Conservation (phyloP, 2,797 vertebrate species). For the Sebastes trivittatus region DNA sequence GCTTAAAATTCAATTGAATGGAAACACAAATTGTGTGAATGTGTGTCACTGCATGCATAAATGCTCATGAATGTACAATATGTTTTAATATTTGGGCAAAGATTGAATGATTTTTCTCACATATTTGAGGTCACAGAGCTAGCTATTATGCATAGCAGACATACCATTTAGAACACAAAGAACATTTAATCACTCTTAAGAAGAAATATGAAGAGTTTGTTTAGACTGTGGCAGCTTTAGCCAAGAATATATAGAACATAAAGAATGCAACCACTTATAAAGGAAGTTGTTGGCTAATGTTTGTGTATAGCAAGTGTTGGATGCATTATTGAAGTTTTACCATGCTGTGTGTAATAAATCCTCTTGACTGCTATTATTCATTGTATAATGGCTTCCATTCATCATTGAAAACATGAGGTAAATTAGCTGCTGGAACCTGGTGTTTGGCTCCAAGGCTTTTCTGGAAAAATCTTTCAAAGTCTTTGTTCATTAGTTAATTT, state of each 20-base stretch:
- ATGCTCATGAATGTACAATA: background rate
- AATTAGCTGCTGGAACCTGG: slow-evolving; percentile 68
- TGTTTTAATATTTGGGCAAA: slow-evolving; percentile 7
- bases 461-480: slow-evolving; percentile 54
- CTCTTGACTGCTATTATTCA: slow-evolving; percentile 74
- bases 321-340: slow-evolving; percentile 67
- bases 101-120: background rate
- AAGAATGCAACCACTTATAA: slow-evolving; percentile 25
- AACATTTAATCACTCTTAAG: slow-evolving; percentile 13
- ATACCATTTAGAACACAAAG: background rate
- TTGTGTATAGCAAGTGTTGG: slow-evolving; percentile 40
- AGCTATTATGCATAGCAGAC: background rate
- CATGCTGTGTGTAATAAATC: slow-evolving; percentile 69
- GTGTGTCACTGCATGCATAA: background rate
- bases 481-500: slow-evolving; percentile 50
- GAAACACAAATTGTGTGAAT: background rate
- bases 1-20: background rate
- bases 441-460: slow-evolving; percentile 52
- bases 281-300: slow-evolving; percentile 50
- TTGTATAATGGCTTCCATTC: slow-evolving; percentile 75
- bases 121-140: background rate
- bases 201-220: slow-evolving; percentile 13
- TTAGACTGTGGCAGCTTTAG: slow-evolving; percentile 1
- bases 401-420: slow-evolving; percentile 72
- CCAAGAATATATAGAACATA: slow-evolving; percentile 10